Evolutionary conservation across 2,888 invertebrate species (phyloP).

Genomic region (Epirrhoe tristata): DNA sequence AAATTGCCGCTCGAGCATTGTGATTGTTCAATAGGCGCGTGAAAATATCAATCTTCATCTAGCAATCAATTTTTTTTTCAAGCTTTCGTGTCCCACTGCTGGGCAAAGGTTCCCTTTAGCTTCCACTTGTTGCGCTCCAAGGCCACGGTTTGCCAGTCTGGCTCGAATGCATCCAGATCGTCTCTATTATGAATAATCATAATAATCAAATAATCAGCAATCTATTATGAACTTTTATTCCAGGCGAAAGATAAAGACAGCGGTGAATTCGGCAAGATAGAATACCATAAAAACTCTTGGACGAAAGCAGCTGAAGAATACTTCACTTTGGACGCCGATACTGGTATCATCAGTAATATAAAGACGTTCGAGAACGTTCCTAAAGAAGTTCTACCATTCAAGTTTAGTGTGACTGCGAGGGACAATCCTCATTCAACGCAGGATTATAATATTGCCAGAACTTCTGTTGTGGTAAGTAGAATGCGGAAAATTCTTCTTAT

Average conservation of each 20-base stretch:
- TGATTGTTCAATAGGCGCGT: too few species aligned
- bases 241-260: slow-evolving; percentile 95
- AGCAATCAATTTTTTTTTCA: too few species aligned
- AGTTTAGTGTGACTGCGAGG: slow-evolving; percentile 89
- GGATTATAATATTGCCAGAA: slow-evolving; percentile 87
- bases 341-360: slow-evolving; percentile 91
- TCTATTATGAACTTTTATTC: slow-evolving; percentile 1
- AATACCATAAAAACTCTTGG: slow-evolving; percentile 86
- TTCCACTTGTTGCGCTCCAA: too few species aligned
- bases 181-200: too few species aligned
- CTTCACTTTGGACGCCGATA: slow-evolving; percentile 89
- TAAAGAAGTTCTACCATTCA: slow-evolving; percentile 88
- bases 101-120: too few species aligned
- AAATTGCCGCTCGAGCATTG: too few species aligned
- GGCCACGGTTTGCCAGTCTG: too few species aligned
- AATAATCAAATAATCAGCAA: too few species aligned
- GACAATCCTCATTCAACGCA: slow-evolving; percentile 89
- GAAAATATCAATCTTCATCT: too few species aligned
- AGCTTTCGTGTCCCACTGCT: too few species aligned
- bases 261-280: slow-evolving; percentile 92
- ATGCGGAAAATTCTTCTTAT: too few species aligned
- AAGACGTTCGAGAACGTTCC: slow-evolving; percentile 89
- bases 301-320: slow-evolving; percentile 85
- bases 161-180: too few species aligned
- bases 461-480: slow-evolving; percentile 88